These are phyloP conservation scores for Rattus norvegicus DNA, from an alignment of 2,113 vertebrate species.

Conservation along the genomic window GRCr8 NC_086039.1:89860501-89861000, in stretches of 20 bases:
- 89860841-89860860: slow-evolving; percentile 17
- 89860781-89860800: slow-evolving; percentile 35
- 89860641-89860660: slow-evolving; percentile 27
- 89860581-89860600: neutral
- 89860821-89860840: slow-evolving; percentile 50
- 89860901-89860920: slow-evolving; percentile 48
- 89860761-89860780: slow-evolving; percentile 17
- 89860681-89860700: slow-evolving; percentile 64
- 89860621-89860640: slow-evolving; percentile 58
- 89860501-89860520: neutral
- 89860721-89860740: slow-evolving; percentile 63
- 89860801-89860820: slow-evolving; percentile 50
- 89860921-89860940: neutral
- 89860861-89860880: slow-evolving; percentile 15
- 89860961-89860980: slow-evolving; percentile 44
- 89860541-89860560: slow-evolving; percentile 74
- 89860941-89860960: slow-evolving; percentile 26
- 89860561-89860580: slow-evolving; percentile 67
- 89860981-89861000: slow-evolving; percentile 49
- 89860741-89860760: slow-evolving; percentile 54
- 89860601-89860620: neutral
- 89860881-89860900: neutral
- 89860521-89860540: slow-evolving; percentile 64
- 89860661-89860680: slow-evolving; percentile 66
- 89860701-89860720: slow-evolving; percentile 74